These are phyloP conservation scores for Lepidochrysops patricia DNA, from an alignment of 2,888 invertebrate species.

Conservation along the genomic window DNA sequence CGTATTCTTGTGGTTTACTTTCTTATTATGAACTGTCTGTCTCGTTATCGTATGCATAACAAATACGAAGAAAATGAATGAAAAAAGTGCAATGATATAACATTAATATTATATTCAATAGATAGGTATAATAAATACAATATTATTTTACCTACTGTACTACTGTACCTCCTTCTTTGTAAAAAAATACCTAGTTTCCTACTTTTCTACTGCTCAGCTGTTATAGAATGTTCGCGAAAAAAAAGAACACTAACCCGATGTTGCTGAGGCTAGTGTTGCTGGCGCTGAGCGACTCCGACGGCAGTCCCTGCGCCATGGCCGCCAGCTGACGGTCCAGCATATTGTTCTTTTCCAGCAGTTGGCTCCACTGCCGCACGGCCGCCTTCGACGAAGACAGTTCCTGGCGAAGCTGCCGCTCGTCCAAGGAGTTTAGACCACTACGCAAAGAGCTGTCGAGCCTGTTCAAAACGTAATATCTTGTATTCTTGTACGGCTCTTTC, in stretches of 20 bases:
- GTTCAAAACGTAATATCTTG: slow-evolving; percentile 5
- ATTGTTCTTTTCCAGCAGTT: slow-evolving; percentile 62
- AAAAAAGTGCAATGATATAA: neutral
- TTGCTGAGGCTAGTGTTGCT: slow-evolving; percentile 66
- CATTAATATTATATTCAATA: no score
- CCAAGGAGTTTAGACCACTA: slow-evolving; percentile 65
- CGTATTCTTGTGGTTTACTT: no score
- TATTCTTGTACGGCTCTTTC: neutral
- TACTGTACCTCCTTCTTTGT: no score
- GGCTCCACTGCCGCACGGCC: slow-evolving; percentile 65
- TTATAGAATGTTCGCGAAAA: neutral
- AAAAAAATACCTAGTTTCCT: no score
- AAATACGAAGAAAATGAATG: neutral
- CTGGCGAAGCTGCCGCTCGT: slow-evolving; percentile 63
- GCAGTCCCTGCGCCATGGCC: slow-evolving; percentile 63
- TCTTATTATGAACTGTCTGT: no score
- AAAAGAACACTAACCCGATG: slow-evolving; percentile 61
- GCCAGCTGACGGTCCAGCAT: slow-evolving; percentile 59
- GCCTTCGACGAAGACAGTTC: slow-evolving; percentile 61
- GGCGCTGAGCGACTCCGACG: slow-evolving; percentile 60
- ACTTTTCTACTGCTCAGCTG: no score
- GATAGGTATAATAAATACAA: no score
- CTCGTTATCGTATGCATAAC: neutral
- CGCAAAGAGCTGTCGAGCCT: slow-evolving; percentile 67
- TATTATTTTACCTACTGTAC: no score